These are phyloP conservation scores for Prionace glauca DNA, from an alignment of 2,797 vertebrate genomes.

Conservation along the genomic window DNA sequence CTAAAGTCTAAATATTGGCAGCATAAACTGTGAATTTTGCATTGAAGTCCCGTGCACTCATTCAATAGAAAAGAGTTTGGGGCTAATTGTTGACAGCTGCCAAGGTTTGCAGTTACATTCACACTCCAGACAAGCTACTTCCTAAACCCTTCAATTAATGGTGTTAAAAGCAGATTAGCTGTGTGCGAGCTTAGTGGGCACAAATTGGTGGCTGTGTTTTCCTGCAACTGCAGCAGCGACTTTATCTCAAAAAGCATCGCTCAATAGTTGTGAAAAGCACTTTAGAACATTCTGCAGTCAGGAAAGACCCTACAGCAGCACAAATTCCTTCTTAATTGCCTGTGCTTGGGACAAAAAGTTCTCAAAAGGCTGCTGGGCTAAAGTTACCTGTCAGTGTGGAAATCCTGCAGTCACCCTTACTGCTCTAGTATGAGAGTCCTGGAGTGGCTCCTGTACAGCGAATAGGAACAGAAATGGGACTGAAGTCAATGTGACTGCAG, in stretches of 20 bases:
- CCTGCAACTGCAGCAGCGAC: neutral
- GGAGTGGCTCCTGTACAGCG: neutral
- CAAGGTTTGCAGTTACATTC: neutral
- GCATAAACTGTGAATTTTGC: neutral
- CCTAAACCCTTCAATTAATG: neutral
- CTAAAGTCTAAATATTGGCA: neutral
- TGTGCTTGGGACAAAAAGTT: neutral
- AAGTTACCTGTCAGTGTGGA: constrained; percentile 42
- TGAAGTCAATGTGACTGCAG: neutral
- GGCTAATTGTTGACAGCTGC: too few species aligned
- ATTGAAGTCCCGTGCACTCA: neutral
- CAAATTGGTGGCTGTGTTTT: neutral
- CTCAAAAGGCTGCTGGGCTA: neutral
- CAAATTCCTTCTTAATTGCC: neutral
- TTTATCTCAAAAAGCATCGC: neutral
- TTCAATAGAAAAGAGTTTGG: neutral
- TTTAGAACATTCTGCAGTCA: neutral
- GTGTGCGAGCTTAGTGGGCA: neutral
- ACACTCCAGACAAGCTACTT: neutral
- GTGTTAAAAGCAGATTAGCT: neutral
- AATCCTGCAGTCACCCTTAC: constrained; percentile 35
- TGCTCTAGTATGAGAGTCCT: neutral
- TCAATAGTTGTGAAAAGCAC: neutral
- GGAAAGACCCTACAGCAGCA: neutral
- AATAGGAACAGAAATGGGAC: neutral